Evolutionary conservation across 2,113 vertebrate species (phyloP).

Genomic region (Camelus dromedarius): DNA sequence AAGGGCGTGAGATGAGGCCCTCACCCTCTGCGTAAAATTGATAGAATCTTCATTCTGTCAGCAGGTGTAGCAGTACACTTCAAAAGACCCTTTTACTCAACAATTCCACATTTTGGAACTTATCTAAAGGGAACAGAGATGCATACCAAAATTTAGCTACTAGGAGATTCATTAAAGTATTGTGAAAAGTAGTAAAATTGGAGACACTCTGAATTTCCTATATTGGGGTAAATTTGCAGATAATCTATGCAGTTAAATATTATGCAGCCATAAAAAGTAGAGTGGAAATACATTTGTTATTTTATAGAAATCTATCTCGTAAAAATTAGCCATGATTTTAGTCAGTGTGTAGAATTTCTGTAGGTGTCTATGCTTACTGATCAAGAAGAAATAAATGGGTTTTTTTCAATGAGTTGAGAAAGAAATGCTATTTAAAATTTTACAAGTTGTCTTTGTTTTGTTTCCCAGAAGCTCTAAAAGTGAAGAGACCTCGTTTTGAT

Average conservation of each 20-base stretch:
- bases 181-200: not conserved
- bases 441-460: conserved; percentile 49
- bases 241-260: not conserved
- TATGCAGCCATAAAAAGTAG: not conserved
- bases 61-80: not conserved
- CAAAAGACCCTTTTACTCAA: not conserved
- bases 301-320: not conserved
- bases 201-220: not conserved
- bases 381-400: not conserved
- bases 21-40: accelerated
- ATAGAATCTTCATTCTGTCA: not conserved
- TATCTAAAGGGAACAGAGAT: not conserved
- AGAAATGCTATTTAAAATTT: not conserved
- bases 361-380: not conserved
- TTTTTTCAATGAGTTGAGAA: not conserved
- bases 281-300: not conserved
- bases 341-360: not conserved
- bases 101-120: too few relatives aligned
- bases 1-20: not conserved
- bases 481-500: conserved; percentile 88
- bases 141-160: not conserved
- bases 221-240: not conserved
- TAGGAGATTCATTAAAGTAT: not conserved
- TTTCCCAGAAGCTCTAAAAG: conserved; percentile 84
- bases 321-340: not conserved